Base-by-base conservation (phyloP, 1,140 invertebrate species). In the Camponotus pennsylvanicus region DNA sequence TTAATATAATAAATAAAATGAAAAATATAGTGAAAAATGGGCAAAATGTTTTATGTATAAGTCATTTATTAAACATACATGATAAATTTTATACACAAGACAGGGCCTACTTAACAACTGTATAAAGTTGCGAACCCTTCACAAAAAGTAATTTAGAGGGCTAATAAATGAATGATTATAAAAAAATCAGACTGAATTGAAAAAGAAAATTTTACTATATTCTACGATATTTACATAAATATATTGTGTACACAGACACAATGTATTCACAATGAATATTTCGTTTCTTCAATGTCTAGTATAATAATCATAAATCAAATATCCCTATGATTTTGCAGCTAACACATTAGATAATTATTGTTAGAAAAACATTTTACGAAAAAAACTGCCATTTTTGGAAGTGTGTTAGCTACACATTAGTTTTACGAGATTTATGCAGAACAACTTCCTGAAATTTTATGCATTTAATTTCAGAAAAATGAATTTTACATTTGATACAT, bases 81-180 rank as follows among this genome's bases (percentile, higher is more conserved):
- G 92, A 90, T 93, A 89, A 93, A 92, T 89, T 93, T 91, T 93
- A 92, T 93, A 93, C 92, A 93, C 86, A 93, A 93, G 92, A 88
- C 92, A 93, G 82, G 89, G 34, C 87, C 90, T 92, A 92, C 82
- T 86, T 92, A 92, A 93, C 91, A 93, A 93, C 78, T 91, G 92
- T 71, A 87, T 91, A 87, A 86, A 89, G 86, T 91, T 64, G 70
- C 79, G 70, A 89, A 88, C 34, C 89, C 18, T 90, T 90, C 86
- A 85, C 76, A 84, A 79, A 27, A 85, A 89, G 67, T 84, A 91
- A 86, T 86, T 89, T 85, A 49, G 61, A 87, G 85, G 87, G 84
- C 52, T 86, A 89, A 90, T 76, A 88, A 88, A 86, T 90, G 77
- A 90, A 88, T 87, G 86, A 92, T 90, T 90, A 90, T 87, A 89